Conservation (phyloP, 2,113 vertebrate genomes). For the Gambusia affinis region DNA sequence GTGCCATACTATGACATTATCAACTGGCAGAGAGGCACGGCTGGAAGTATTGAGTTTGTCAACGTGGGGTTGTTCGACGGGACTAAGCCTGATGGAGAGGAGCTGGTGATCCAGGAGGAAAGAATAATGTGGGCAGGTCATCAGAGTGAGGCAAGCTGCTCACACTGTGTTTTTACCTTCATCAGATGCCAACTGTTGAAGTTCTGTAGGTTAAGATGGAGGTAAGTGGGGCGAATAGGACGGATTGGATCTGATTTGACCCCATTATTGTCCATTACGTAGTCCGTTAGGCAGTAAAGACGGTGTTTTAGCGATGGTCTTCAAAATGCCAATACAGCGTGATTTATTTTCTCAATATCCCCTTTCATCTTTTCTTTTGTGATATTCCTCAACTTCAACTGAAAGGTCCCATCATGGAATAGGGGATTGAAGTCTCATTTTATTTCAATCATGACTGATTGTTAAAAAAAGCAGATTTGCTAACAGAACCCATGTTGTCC, state of each 20-base stretch:
- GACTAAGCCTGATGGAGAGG: slow-evolving; percentile 67
- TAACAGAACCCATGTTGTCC: background rate
- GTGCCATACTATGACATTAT: slow-evolving; percentile 81
- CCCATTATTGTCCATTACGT: background rate
- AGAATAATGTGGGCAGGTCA: slow-evolving; percentile 73
- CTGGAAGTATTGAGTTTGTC: slow-evolving; percentile 72
- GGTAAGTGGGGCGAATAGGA: slow-evolving; percentile 67
- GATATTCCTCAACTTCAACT: background rate
- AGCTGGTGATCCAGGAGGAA: slow-evolving; percentile 76
- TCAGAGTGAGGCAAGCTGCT: slow-evolving; percentile 80
- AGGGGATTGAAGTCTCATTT: background rate
- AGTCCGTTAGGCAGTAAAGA: slow-evolving; percentile 10
- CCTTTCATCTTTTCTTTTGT: background rate
- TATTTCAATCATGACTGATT: background rate
- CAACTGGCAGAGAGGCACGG: slow-evolving; percentile 77
- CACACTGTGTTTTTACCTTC: slow-evolving; percentile 78
- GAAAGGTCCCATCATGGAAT: background rate
- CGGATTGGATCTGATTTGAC: slow-evolving; percentile 17
- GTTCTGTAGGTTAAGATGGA: slow-evolving; percentile 78
- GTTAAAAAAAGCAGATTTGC: background rate
- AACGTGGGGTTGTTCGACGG: slow-evolving; percentile 80
- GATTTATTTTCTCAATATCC: background rate
- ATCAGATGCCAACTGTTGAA: slow-evolving; percentile 79
- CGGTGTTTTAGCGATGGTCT: background rate
- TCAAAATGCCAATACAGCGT: background rate